Base-by-base conservation (phyloP, 1,140 invertebrate genomes). In the Lerema accius region DNA sequence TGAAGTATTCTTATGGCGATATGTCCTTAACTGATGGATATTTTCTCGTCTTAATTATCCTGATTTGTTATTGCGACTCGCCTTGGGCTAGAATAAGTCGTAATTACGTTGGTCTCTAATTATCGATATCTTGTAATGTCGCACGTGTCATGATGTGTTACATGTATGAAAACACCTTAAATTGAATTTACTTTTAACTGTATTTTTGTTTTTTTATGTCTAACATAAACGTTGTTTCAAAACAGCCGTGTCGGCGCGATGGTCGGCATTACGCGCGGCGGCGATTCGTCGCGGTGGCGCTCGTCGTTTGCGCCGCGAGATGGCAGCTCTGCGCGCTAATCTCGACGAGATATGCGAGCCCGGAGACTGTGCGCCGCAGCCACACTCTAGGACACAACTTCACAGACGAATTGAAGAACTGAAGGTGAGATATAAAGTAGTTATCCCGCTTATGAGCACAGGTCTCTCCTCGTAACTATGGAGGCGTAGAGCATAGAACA, bases 361-460 rank as follows among this genome's bases (percentile, higher is more conserved):
- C 6, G 84, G 78, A 1, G 84, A 88, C 63, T 83, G 78, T 55
- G 81, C 87, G 1, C 78, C 78, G 0, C 87, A 90, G 32, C 81
- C 84, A 4, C 91, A 91, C 50, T 90, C 87, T 4, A 78, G 82
- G 17, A 82, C 84, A 6, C 90, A 91, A 56, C 67, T 91, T 5
- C 82, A 89, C 39, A 86, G 88, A 55, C 80, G 91, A 16, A 89
- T 91, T 40, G 89, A 92, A 45, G 89, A 91, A 63, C 71, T 92
- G 0, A 90, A 91, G 83, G 91, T 87, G 73, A 28, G 16, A n/a
- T 50, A 37, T n/a, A n/a, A n/a, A n/a, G n/a, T n/a, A n/a, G n/a
- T n/a, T n/a, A n/a, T n/a, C n/a, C n/a, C n/a, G n/a, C n/a, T n/a
- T n/a, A n/a, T n/a, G n/a, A n/a, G n/a, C n/a, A n/a, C n/a, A n/a